phyloP scores from a whole-genome alignment of 2,113 vertebrate species.

The Martes martes region DNA sequence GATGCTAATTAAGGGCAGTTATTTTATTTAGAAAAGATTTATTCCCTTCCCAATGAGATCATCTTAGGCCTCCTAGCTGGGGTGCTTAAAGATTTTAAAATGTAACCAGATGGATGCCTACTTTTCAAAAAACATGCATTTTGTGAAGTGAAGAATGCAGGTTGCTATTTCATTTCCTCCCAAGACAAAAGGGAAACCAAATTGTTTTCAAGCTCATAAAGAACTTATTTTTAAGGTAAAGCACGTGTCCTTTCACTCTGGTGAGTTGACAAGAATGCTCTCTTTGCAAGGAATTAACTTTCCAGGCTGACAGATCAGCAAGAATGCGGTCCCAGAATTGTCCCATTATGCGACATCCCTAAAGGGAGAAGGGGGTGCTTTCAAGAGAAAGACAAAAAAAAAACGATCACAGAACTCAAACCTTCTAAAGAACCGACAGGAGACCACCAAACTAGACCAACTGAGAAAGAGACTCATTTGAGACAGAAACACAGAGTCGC shows the following conservation, averaged over 20 bases:
- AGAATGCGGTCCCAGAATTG: neutral
- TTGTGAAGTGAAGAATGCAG: neutral
- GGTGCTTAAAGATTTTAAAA: neutral
- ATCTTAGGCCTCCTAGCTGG: neutral
- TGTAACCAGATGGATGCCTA: neutral
- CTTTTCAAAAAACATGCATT: neutral
- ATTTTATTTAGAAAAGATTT: constrained; percentile 14
- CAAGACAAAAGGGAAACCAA: constrained; percentile 18
- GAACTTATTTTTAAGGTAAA: constrained; percentile 21
- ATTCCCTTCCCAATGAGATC: neutral
- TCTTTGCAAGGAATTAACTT: constrained; percentile 36
- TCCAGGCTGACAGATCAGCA: neutral
- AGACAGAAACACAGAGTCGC: neutral
- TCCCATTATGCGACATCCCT: neutral
- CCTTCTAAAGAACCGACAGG: neutral
- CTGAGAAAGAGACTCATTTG: neutral
- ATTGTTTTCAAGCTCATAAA: constrained; percentile 8
- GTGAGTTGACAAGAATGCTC: neutral
- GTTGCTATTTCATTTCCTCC: neutral
- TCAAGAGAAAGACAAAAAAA: neutral
- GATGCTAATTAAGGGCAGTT: neutral
- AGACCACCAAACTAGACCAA: neutral
- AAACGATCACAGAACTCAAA: neutral
- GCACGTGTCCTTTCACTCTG: neutral
- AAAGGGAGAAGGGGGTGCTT: neutral